Evolutionary conservation across 1,140 invertebrate species (phyloP).

Genomic region (Sycophila sp.): DNA sequence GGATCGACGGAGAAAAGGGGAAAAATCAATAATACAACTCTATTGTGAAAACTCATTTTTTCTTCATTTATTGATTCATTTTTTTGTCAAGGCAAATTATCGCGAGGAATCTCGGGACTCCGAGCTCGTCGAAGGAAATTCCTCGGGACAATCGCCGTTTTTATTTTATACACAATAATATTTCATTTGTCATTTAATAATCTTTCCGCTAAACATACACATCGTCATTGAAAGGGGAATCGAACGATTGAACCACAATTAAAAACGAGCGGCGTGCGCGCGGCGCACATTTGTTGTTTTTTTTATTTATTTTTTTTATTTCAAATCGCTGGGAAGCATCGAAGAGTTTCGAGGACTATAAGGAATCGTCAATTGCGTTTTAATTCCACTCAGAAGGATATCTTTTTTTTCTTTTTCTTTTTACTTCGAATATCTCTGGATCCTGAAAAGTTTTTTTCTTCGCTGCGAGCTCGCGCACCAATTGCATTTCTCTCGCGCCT

Average conservation of each 20-base stretch:
- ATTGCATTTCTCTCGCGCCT: not conserved
- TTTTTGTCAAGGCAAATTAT: conserved; percentile 6
- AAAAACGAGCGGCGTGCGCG: not conserved
- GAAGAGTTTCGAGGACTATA: conserved; percentile 22
- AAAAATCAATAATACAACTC: no score
- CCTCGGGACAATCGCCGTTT: not conserved
- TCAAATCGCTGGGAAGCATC: conserved; percentile 23
- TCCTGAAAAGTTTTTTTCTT: not conserved
- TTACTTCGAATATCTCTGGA: not conserved
- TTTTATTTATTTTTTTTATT: not conserved
- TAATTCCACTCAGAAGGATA: conserved; percentile 7
- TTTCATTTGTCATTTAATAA: not conserved
- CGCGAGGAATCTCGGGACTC: not conserved
- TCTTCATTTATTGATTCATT: conserved; percentile 22
- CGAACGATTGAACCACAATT: conserved; percentile 35
- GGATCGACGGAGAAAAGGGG: no score
- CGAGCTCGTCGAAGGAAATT: not conserved
- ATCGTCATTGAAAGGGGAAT: conserved; percentile 30
- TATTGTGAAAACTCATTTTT: conserved; percentile 17
- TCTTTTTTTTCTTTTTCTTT: no score
- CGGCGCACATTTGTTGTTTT: not conserved
- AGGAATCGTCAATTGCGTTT: not conserved
- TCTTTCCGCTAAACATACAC: conserved; percentile 33
- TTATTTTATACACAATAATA: conserved; percentile 23
- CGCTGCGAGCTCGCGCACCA: conserved; percentile 7